Base-by-base conservation (phyloP, 2,888 invertebrate species). In the Cryptocephalus moraei region DNA sequence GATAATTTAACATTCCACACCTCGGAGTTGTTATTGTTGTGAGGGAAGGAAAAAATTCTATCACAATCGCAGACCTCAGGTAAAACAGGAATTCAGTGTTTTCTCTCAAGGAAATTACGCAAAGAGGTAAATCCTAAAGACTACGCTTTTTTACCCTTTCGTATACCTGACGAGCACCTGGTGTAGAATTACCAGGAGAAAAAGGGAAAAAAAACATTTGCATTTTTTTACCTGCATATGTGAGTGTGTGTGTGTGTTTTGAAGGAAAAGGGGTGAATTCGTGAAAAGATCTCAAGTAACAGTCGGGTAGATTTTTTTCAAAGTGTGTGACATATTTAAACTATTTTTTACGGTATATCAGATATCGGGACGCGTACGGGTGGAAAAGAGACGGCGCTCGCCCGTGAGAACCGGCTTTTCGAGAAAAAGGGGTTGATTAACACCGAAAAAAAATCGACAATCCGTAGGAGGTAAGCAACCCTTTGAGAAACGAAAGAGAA, bases 301-400 rank as follows among this genome's bases (percentile, higher is more conserved):
- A 47, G 39, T 44, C 54, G 51, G 54, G 54, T 54, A 54, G 22
- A 44, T 41, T 33, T 36, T 33, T 11, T 32, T 41, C 48, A 52
- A 52, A 49, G 51, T 55, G 54, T 55, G 54, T 42, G 54, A 55
- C 54, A 55, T 55, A 52, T 48, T 55, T 55, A 55, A 49, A 52
- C 48, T 47, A 48, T 54, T 50, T 50, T 53, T 48, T 39, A 9
- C 36, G 41, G 40, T 46, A 48, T 52, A 52, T 52, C 46, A 49
- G 49, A 50, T 52, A 51, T 52, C 54, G 44, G 47, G 51, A 47
- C 47, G 44, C 39, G 36, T 36, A n/a, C 39, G 36, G 43, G 34
- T 39, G 39, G n/a, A 33, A 36, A 45, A 22, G 22, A 22, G 22
- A 22, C 22, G 22, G 22, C 22, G 22, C 22, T 22, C 12, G 36